These are phyloP conservation scores for Erythrocercus mccallii DNA, from an alignment of 2,113 vertebrate species.

Conservation along the genomic window DNA sequence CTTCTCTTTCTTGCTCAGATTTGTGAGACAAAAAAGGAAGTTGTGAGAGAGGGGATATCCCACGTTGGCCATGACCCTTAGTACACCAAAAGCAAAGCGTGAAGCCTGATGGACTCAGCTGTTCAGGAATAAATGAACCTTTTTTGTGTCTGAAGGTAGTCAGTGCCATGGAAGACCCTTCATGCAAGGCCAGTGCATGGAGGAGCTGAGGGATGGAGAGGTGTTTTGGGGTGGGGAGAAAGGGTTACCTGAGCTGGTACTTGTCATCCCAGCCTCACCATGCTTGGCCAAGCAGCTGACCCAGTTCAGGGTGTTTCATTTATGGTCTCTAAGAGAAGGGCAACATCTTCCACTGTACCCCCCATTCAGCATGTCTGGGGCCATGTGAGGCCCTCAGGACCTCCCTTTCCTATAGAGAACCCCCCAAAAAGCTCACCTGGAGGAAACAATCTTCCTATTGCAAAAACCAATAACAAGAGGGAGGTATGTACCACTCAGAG, in stretches of 20 bases:
- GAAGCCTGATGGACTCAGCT: neutral
- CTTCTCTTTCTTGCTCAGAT: neutral
- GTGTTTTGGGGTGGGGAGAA: neutral
- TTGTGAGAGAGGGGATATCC: neutral
- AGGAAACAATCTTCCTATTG: neutral
- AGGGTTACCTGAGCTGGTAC: neutral
- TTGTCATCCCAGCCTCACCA: neutral
- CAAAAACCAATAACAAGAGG: neutral
- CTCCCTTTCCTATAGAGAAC: neutral
- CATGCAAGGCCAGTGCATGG: neutral
- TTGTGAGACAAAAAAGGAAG: neutral
- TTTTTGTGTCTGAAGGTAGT: neutral
- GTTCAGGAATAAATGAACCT: neutral
- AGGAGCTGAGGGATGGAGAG: neutral
- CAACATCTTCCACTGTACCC: neutral
- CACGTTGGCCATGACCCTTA: fast-evolving
- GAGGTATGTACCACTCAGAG: neutral
- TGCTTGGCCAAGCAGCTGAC: neutral
- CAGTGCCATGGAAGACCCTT: neutral
- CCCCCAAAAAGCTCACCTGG: neutral
- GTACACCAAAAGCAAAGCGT: neutral
- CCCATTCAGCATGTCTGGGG: neutral
- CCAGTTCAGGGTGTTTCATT: neutral
- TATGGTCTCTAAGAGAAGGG: neutral
- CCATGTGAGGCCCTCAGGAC: neutral